Evolutionary conservation across 2,797 vertebrate species (phyloP).

Genomic region (Chelmon rostratus): DNA sequence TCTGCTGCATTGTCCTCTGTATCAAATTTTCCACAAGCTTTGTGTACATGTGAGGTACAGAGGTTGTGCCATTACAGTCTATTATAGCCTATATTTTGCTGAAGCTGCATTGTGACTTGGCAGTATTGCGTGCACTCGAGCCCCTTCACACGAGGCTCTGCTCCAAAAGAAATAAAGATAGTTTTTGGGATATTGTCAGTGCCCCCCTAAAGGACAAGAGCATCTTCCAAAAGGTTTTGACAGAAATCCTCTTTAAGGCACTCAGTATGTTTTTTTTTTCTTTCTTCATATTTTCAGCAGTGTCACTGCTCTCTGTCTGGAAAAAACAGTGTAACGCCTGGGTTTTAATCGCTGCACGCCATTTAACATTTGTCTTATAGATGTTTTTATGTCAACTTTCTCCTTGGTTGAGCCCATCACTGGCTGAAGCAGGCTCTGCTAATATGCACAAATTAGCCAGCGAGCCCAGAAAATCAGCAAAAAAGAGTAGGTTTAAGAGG

Average conservation of each 20-base stretch:
- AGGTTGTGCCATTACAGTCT: conserved; percentile 45
- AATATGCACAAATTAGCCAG: conserved; percentile 51
- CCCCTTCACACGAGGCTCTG: conserved; percentile 52
- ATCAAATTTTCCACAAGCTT: conserved; percentile 19
- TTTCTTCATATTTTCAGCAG: conserved; percentile 20
- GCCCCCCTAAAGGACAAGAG: conserved; percentile 35
- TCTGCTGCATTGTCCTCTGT: conserved; percentile 11
- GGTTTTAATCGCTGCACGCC: conserved; percentile 44
- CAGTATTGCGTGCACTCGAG: conserved; percentile 47
- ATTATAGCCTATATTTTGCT: conserved; percentile 54
- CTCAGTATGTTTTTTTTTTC: not conserved
- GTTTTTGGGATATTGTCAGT: conserved; percentile 40
- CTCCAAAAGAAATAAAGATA: conserved; percentile 54
- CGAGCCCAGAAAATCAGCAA: conserved; percentile 28
- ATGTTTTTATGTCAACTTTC: conserved; percentile 43
- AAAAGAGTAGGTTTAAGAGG: conserved; percentile 6
- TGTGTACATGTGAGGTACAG: conserved; percentile 27
- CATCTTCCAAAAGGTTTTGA: conserved; percentile 40
- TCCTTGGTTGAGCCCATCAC: conserved; percentile 26
- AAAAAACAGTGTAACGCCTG: conserved; percentile 42
- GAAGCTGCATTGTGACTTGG: conserved; percentile 54
- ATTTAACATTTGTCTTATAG: conserved; percentile 29
- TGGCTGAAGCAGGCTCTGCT: conserved; percentile 20
- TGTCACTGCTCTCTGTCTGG: conserved; percentile 30
- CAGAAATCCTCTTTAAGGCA: conserved; percentile 36